These are phyloP conservation scores for Podarcis raffonei DNA, from an alignment of 2,113 vertebrate genomes.

Conservation along the genomic window DNA sequence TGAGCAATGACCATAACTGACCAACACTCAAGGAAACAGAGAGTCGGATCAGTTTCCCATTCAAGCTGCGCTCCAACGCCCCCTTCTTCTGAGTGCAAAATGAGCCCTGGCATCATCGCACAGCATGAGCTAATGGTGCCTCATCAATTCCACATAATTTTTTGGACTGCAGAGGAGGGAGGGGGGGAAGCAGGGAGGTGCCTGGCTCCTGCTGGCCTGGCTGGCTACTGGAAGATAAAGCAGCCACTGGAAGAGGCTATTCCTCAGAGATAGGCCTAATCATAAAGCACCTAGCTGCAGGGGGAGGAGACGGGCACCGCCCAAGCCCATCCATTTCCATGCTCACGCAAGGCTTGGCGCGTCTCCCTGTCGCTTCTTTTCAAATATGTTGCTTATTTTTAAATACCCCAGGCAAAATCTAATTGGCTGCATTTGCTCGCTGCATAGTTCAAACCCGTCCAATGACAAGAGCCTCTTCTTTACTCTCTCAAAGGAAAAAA, in stretches of 20 bases:
- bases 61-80: background rate
- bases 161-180: background rate
- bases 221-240: background rate
- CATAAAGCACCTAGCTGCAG: background rate
- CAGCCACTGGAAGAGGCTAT: background rate
- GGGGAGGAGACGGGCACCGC: background rate
- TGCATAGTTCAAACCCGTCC: background rate
- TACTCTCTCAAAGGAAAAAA: background rate
- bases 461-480: background rate
- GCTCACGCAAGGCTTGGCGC: background rate
- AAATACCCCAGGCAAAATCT: background rate
- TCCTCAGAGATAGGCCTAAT: slow-evolving; percentile 27
- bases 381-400: background rate
- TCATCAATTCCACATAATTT: background rate
- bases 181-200: background rate
- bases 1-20: background rate
- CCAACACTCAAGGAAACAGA: background rate
- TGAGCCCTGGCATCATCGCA: background rate
- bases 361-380: background rate
- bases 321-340: background rate
- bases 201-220: background rate
- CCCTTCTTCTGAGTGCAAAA: background rate
- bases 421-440: background rate
- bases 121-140: background rate
- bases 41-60: background rate